Percentiles rank a stretch among this genome's conserved stretches.
These are phyloP conservation scores for Clarias macrocephalus DNA, from an alignment of 2,113 vertebrate genomes.

Conservation along the genomic window DNA sequence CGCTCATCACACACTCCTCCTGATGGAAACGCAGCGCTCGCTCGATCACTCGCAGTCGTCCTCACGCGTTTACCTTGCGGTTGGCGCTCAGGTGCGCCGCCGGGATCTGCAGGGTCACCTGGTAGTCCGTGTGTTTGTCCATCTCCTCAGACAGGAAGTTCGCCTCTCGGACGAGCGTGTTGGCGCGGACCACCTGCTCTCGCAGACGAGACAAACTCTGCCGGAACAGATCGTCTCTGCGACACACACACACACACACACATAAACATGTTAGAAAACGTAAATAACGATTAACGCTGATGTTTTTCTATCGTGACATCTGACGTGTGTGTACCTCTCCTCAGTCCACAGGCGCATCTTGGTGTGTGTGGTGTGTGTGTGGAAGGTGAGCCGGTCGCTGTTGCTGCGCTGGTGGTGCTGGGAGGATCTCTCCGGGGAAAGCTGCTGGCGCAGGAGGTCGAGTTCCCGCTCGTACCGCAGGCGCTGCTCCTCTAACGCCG, in stretches of 20 bases:
- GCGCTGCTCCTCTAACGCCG: constrained; percentile 93
- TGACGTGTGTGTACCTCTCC: constrained; percentile 77
- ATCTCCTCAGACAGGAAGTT: constrained; percentile 97
- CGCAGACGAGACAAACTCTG: constrained; percentile 91
- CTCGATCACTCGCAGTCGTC: not conserved
- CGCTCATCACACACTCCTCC: not conserved
- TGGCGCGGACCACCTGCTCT: constrained; percentile 94
- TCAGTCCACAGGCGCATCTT: constrained; percentile 92
- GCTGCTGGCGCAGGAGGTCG: constrained; percentile 89
- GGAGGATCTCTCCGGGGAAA: constrained; percentile 84
- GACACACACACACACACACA: constrained; percentile 32
- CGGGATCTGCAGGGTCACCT: constrained; percentile 97
- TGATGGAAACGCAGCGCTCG: too few species aligned
- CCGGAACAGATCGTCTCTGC: constrained; percentile 92
- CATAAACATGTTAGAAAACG: not conserved
- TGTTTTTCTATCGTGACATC: not conserved
- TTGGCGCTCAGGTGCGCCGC: constrained; percentile 97
- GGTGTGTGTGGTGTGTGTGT: constrained; percentile 78
- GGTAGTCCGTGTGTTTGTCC: constrained; percentile 91
- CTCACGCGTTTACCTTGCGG: constrained; percentile 83
- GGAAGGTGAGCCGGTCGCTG: constrained; percentile 80
- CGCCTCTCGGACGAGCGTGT: constrained; percentile 93
- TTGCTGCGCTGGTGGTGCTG: constrained; percentile 78
- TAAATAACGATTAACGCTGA: not conserved
- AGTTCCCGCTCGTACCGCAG: constrained; percentile 93